Percentiles rank a stretch among this genome's conserved stretches.
Conservation (phyloP, 2,797 vertebrate species). For the Clarias laeviceps region DNA sequence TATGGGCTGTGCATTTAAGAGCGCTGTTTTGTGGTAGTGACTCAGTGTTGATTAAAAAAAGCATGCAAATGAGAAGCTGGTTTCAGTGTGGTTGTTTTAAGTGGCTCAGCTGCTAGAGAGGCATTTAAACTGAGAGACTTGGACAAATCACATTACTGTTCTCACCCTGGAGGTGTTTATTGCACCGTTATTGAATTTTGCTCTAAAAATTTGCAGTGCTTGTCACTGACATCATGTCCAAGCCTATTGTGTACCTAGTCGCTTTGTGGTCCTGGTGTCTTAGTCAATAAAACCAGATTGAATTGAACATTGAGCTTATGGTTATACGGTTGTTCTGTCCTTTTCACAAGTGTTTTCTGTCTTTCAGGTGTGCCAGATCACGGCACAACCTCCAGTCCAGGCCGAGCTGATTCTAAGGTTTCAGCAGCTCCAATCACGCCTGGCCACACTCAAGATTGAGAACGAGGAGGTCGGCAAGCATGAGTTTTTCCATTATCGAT, state of each 20-base stretch:
- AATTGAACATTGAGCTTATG: not conserved
- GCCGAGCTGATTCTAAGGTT: conserved; percentile 92
- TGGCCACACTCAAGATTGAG: conserved; percentile 94
- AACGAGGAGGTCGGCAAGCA: conserved; percentile 89
- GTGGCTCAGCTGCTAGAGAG: conserved; percentile 46
- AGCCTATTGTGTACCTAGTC: conserved; percentile 55
- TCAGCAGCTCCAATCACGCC: conserved; percentile 94
- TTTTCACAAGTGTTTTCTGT: not conserved
- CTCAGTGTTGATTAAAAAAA: conserved; percentile 27
- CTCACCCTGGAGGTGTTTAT: conserved; percentile 56
- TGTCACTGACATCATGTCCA: conserved; percentile 64
- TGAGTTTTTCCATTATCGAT: not conserved
- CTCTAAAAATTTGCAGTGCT: conserved; percentile 51
- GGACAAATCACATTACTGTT: conserved; percentile 60
- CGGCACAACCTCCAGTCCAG: conserved; percentile 91
- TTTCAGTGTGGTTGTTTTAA: conserved; percentile 63
- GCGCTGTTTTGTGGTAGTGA: conserved; percentile 27
- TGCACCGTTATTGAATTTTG: conserved; percentile 58
- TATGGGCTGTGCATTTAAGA: not conserved
- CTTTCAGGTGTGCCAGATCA: conserved; percentile 89
- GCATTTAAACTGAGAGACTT: conserved; percentile 60
- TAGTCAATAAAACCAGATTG: conserved; percentile 36
- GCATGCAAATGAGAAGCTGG: conserved; percentile 56
- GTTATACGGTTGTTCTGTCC: not conserved
- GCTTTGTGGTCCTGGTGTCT: conserved; percentile 48